Evolutionary conservation across 1,140 invertebrate genomes (phyloP).

Genomic region (Eurosta solidaginis): DNA sequence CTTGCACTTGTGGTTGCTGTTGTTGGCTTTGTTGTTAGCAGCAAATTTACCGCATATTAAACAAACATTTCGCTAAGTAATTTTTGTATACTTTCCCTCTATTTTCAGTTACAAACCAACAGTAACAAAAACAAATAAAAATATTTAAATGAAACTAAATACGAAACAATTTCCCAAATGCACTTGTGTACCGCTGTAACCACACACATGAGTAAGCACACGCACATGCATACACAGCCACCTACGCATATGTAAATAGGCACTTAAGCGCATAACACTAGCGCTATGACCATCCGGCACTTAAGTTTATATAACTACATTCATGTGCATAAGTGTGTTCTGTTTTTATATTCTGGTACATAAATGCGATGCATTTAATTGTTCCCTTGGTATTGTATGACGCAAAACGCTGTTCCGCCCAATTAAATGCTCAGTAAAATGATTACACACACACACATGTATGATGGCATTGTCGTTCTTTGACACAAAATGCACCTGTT

Average conservation of each 20-base stretch:
- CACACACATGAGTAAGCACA: not conserved
- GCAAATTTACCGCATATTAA: not conserved
- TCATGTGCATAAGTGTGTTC: not conserved
- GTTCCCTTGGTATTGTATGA: not conserved
- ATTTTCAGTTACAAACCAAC: not conserved
- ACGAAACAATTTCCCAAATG: not conserved
- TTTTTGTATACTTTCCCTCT: not conserved
- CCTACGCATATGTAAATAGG: not conserved
- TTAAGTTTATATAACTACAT: not conserved
- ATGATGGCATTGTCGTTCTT: too few species aligned
- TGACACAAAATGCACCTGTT: too few species aligned
- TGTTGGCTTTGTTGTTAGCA: not conserved
- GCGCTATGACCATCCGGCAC: not conserved
- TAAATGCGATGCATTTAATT: not conserved
- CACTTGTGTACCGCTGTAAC: not conserved
- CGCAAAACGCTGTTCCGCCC: not conserved
- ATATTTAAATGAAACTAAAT: not conserved
- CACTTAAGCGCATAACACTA: not conserved
- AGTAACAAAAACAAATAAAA: not conserved
- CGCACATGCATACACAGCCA: not conserved
- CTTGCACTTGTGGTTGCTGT: not conserved
- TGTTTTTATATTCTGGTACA: not conserved
- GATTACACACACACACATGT: too few species aligned
- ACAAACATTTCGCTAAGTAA: not conserved
- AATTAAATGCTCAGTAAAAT: too few species aligned